Percentiles rank a stretch among this genome's conserved stretches.
These are phyloP conservation scores for Aegotheles bennettii DNA, from an alignment of 2,113 vertebrate genomes.

Conservation along the genomic window DNA sequence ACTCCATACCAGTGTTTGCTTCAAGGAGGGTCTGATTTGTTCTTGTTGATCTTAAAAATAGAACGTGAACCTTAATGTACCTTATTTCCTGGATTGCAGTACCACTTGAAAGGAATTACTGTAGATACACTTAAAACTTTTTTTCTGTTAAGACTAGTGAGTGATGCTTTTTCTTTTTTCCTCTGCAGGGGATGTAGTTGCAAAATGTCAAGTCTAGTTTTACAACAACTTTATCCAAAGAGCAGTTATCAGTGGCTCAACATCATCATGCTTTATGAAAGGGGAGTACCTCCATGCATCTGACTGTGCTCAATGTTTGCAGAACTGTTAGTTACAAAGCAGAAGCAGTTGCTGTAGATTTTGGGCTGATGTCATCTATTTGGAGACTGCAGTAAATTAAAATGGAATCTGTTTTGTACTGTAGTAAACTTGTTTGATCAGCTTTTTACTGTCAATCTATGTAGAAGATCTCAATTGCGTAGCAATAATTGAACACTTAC, in stretches of 20 bases:
- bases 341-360: background rate
- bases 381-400: background rate
- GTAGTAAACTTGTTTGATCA: background rate
- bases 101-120: background rate
- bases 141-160: background rate
- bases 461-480: fast-evolving
- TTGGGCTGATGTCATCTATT: background rate
- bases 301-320: background rate
- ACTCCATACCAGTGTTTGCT: background rate
- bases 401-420: background rate
- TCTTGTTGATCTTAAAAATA: background rate
- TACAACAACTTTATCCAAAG: background rate
- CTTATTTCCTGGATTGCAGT: background rate
- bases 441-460: background rate
- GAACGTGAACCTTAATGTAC: background rate
- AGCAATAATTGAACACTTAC: background rate
- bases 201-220: background rate
- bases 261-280: fast-evolving
- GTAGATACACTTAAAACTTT: background rate
- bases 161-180: background rate
- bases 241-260: background rate
- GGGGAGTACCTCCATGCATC: background rate
- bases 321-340: background rate
- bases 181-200: background rate
- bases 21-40: background rate